phyloP scores from a whole-genome alignment of 1,140 invertebrate genomes.

The Trachymyrmex septentrionalis region DNA sequence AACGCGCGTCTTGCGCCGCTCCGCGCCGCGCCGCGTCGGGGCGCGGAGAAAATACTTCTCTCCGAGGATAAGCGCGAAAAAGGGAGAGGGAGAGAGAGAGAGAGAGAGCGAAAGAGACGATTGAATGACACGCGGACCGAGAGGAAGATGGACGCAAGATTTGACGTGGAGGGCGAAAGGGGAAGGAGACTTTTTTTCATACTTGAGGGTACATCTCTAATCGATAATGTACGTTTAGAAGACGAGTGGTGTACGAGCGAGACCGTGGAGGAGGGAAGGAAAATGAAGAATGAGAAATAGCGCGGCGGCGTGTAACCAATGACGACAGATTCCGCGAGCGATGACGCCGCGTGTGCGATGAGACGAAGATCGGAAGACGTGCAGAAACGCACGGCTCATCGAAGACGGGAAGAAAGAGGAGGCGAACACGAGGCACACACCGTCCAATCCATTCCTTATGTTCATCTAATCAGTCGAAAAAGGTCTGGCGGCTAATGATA shows the following conservation, averaged over 20 bases:
- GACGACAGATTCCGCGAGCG: constrained; percentile 29
- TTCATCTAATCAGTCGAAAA: constrained; percentile 15
- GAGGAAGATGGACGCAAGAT: constrained; percentile 44
- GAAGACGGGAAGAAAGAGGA: neutral
- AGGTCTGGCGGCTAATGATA: neutral
- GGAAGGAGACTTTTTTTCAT: neutral
- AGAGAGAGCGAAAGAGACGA: neutral
- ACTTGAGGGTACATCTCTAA: constrained; percentile 22
- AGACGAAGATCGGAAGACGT: too few relatives aligned
- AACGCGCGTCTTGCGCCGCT: neutral
- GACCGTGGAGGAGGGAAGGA: constrained; percentile 14
- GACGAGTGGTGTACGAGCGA: constrained; percentile 8
- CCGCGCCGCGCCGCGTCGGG: neutral
- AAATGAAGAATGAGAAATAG: constrained; percentile 6
- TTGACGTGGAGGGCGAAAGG: constrained; percentile 2
- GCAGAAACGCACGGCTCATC: neutral
- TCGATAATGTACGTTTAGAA: constrained; percentile 49
- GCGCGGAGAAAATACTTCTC: neutral
- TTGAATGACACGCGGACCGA: constrained; percentile 34
- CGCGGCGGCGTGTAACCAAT: neutral
- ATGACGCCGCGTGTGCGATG: constrained; percentile 27
- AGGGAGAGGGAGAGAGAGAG: neutral
- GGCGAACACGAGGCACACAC: neutral
- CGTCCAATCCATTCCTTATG: constrained; percentile 29
- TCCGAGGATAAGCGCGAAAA: neutral